Evolutionary conservation across 2,888 invertebrate genomes (phyloP).

Genomic region (Lasius platythorax): DNA sequence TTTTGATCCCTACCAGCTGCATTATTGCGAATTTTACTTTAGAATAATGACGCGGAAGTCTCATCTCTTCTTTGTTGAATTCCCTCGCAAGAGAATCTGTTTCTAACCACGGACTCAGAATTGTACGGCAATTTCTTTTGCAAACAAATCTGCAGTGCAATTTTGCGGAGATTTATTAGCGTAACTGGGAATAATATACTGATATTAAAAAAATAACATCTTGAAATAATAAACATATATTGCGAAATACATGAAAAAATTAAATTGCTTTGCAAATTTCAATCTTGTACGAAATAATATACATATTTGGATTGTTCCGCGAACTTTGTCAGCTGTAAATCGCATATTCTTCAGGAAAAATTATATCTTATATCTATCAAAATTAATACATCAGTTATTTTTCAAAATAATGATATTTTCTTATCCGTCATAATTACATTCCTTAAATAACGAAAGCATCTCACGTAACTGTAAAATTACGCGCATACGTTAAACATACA

Average conservation of each 20-base stretch:
- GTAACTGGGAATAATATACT: background rate
- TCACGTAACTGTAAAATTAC: conserved; percentile 35
- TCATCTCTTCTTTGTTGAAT: background rate
- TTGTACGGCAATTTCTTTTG: background rate
- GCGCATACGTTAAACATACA: conserved; percentile 25
- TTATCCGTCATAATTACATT: conserved; percentile 18
- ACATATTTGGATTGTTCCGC: background rate
- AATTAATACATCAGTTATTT: background rate
- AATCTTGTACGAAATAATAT: background rate
- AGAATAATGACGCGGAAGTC: background rate
- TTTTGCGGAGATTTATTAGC: background rate
- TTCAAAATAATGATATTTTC: background rate
- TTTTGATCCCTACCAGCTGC: conserved; percentile 2
- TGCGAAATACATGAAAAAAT: background rate
- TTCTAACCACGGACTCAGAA: background rate
- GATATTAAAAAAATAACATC: background rate
- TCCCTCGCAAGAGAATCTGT: background rate
- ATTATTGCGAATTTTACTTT: conserved; percentile 35
- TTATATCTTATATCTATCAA: background rate
- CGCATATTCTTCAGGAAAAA: background rate
- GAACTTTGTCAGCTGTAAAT: background rate
- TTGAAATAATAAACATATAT: background rate
- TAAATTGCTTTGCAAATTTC: background rate
- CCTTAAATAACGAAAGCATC: background rate
- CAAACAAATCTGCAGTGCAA: background rate